Evolutionary conservation across 2,797 vertebrate species (phyloP).

Genomic region (Anableps anableps): DNA sequence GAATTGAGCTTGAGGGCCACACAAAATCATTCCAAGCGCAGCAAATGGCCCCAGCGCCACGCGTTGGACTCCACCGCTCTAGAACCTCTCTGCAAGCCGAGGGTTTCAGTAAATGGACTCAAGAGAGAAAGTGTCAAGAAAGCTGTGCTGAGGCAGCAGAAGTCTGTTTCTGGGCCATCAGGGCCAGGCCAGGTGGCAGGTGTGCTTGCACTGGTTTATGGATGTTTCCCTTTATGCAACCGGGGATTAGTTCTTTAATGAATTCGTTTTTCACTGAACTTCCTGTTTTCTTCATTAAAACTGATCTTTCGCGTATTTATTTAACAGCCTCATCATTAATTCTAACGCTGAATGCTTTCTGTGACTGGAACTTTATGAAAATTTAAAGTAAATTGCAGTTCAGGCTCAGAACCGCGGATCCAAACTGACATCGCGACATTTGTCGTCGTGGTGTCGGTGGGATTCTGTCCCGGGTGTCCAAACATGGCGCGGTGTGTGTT

Average conservation of each 20-base stretch:
- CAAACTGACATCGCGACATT: neutral
- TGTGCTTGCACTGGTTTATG: neutral
- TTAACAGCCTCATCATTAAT: neutral
- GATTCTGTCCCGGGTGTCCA: neutral
- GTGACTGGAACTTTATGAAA: neutral
- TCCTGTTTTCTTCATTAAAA: neutral
- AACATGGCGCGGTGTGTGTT: slow-evolving; percentile 6
- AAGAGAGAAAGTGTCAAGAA: neutral
- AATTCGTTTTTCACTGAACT: neutral
- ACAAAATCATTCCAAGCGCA: neutral
- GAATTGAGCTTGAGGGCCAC: neutral
- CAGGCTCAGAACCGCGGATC: neutral
- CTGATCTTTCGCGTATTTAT: neutral
- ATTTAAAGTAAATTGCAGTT: neutral
- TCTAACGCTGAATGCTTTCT: neutral
- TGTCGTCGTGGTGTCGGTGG: neutral
- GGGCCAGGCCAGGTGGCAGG: neutral
- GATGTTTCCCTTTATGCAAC: neutral
- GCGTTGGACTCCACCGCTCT: neutral
- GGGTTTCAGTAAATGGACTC: neutral
- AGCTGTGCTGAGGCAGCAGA: neutral
- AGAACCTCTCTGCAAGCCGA: neutral
- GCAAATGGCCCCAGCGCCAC: neutral
- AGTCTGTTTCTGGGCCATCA: neutral
- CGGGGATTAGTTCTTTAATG: neutral